phyloP scores from a whole-genome alignment of 2,113 vertebrate species.

The Aepyceros melampus region DNA sequence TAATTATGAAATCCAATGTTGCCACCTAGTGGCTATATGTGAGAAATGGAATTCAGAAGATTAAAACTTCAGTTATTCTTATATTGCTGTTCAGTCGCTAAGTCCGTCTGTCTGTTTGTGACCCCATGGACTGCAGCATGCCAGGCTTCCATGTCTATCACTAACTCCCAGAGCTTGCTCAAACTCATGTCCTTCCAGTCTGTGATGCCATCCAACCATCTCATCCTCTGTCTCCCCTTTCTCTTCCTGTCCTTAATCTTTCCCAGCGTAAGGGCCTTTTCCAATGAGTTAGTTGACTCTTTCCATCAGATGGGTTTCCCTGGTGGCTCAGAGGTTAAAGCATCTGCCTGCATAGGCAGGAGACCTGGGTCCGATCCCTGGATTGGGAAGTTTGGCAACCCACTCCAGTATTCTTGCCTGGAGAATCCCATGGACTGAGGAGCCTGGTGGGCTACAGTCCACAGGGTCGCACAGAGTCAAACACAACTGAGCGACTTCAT shows the following conservation, averaged over 20 bases:
- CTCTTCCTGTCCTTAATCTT: neutral
- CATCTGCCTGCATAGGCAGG: no score
- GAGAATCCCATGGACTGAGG: no score
- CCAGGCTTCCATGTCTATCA: neutral
- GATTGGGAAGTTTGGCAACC: no score
- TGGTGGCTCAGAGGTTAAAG: no score
- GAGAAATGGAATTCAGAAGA: neutral
- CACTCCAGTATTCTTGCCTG: no score
- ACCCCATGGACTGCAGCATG: neutral
- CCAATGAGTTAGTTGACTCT: neutral
- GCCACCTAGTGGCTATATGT: slow-evolving; percentile 32
- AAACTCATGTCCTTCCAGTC: neutral
- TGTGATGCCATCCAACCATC: neutral
- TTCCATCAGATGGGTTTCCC: neutral
- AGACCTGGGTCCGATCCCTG: no score
- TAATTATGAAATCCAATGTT: slow-evolving; percentile 17
- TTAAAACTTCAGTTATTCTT: neutral
- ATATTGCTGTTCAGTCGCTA: neutral
- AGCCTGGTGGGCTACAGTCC: no score
- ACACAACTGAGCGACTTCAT: no score
- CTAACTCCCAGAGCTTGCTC: neutral
- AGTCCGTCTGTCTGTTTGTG: neutral
- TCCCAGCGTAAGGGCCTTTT: neutral
- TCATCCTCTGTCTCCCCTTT: neutral
- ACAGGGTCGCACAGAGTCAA: no score